phyloP scores from a whole-genome alignment of 2,888 invertebrate species.

The Torymus auratus region DNA sequence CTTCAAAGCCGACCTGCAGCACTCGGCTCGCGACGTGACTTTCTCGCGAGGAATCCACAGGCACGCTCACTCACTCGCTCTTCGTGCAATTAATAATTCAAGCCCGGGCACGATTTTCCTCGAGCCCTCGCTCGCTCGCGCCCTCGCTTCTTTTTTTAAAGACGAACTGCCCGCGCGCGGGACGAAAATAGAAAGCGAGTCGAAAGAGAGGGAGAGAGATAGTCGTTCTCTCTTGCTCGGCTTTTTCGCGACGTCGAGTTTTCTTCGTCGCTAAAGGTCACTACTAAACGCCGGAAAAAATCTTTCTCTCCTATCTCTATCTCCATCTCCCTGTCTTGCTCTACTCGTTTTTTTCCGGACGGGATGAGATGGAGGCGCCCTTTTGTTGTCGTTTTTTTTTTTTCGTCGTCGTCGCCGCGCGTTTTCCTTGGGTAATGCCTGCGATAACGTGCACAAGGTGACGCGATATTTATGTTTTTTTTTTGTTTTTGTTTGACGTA shows the following conservation, averaged over 20 bases:
- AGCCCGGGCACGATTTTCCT: slow-evolving; percentile 28
- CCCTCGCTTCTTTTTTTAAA: slow-evolving; percentile 20
- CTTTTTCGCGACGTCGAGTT: not conserved
- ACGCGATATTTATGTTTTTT: not conserved
- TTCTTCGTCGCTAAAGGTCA: slow-evolving; percentile 38
- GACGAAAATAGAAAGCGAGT: slow-evolving; percentile 36
- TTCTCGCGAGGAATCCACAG: not conserved
- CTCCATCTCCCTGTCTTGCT: not conserved
- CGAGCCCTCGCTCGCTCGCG: not conserved
- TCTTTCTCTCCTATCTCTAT: slow-evolving; percentile 8
- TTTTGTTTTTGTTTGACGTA: too few species aligned
- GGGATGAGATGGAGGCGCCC: slow-evolving; percentile 30
- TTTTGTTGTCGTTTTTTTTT: slow-evolving; percentile 28
- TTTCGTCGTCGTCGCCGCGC: not conserved
- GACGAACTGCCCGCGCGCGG: slow-evolving; percentile 22
- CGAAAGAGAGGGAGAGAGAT: slow-evolving; percentile 7
- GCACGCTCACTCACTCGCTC: not conserved
- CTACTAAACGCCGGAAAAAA: slow-evolving; percentile 40
- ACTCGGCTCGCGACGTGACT: not conserved
- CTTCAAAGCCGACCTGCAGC: not conserved
- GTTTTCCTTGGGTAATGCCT: not conserved
- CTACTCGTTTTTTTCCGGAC: slow-evolving; percentile 13
- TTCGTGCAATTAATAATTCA: slow-evolving; percentile 39
- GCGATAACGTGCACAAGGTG: slow-evolving; percentile 8
- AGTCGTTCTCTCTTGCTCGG: not conserved